Conservation (phyloP, 2,888 invertebrate species). For the Cantharis rustica region DNA sequence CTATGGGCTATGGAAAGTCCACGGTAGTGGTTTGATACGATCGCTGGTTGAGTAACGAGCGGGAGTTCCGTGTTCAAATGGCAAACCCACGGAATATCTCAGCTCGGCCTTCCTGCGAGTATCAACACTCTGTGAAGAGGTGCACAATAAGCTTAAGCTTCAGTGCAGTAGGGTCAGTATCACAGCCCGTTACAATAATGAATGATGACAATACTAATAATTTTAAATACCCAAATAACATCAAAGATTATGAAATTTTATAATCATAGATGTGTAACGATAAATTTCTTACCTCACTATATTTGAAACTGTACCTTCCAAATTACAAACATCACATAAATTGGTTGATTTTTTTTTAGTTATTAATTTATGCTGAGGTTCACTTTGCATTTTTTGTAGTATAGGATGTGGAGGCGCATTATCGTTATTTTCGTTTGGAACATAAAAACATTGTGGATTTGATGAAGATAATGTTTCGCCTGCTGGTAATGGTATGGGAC, state of each 20-base stretch:
- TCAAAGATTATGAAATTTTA: background rate
- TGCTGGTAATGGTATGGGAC: conserved; percentile 78
- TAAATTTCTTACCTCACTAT: conserved; percentile 66
- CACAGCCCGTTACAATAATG: too few species aligned
- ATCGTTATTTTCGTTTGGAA: conserved; percentile 70
- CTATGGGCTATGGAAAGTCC: too few species aligned
- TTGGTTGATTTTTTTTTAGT: conserved; percentile 9
- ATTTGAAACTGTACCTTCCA: conserved; percentile 65
- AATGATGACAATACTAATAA: too few species aligned
- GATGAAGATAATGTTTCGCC: conserved; percentile 66
- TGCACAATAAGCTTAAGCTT: too few species aligned
- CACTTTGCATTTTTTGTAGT: background rate
- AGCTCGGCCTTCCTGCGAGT: too few species aligned
- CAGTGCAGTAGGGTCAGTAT: too few species aligned
- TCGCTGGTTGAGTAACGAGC: too few species aligned
- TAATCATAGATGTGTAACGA: background rate
- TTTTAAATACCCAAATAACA: too few species aligned
- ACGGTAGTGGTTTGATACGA: too few species aligned
- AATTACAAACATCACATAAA: conserved; percentile 69
- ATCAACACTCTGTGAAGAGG: too few species aligned
- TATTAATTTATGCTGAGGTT: conserved; percentile 1
- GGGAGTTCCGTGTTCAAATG: too few species aligned
- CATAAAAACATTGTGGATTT: conserved; percentile 81
- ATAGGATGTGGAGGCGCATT: conserved; percentile 50
- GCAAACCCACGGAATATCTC: too few species aligned